Evolutionary conservation across 2,888 invertebrate species (phyloP).

Genomic region (Abscondita cerata): DNA sequence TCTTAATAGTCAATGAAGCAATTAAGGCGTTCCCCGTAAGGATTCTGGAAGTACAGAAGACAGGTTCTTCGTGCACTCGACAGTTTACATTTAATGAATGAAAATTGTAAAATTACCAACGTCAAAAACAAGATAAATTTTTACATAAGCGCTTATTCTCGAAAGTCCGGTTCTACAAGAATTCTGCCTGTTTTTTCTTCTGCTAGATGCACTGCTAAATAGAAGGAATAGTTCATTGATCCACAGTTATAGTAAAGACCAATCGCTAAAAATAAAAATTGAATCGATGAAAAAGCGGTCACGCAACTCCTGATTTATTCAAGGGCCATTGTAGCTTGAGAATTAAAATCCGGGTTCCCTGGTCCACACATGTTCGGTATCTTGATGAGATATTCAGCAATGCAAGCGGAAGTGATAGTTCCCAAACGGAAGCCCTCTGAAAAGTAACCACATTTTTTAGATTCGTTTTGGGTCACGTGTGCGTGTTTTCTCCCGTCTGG

Average conservation of each 20-base stretch:
- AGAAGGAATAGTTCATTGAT: neutral
- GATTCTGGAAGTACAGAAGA: constrained; percentile 8
- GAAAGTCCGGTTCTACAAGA: neutral
- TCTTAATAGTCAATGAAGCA: neutral
- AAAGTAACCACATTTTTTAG: constrained; percentile 11
- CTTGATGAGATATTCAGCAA: constrained; percentile 14
- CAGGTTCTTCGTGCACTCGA: constrained; percentile 3
- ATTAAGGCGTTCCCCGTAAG: neutral
- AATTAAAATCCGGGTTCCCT: constrained; percentile 8
- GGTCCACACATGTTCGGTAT: constrained; percentile 5
- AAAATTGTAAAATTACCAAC: neutral
- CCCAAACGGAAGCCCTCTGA: constrained; percentile 9
- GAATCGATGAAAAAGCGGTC: neutral
- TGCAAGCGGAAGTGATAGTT: constrained; percentile 13
- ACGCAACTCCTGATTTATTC: constrained; percentile 1
- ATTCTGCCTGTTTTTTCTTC: neutral
- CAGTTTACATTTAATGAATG: constrained; percentile 11
- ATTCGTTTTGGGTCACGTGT: constrained; percentile 7
- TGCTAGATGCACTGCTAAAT: neutral
- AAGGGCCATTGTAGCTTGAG: neutral
- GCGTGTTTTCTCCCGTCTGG: constrained; percentile 3
- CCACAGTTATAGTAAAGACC: neutral
- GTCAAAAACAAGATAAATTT: neutral
- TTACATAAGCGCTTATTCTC: neutral
- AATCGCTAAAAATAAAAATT: neutral